These are phyloP conservation scores for Dromiciops gliroides DNA, from an alignment of 2,113 vertebrate species.

Conservation along the genomic window DNA sequence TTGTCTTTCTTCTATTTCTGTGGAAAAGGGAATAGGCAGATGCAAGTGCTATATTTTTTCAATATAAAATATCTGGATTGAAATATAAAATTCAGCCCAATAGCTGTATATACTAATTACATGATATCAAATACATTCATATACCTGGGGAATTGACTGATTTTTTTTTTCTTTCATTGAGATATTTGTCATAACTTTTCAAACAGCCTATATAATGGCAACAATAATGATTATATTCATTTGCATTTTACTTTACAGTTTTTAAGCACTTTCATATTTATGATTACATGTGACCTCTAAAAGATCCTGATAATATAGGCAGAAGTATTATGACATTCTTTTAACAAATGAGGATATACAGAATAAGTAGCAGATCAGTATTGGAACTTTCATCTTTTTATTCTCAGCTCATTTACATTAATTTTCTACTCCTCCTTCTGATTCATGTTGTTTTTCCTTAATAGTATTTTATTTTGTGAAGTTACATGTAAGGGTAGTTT, in stretches of 20 bases:
- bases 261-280: too few species aligned
- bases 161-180: not conserved
- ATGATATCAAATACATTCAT: not conserved
- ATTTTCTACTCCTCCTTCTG: too few species aligned
- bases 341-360: not conserved
- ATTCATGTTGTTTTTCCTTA: too few species aligned
- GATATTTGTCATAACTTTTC: slow-evolving; percentile 8
- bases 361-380: not conserved
- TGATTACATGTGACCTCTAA: too few species aligned
- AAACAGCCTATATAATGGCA: not conserved
- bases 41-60: not conserved
- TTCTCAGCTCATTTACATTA: not conserved
- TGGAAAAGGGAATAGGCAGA: not conserved
- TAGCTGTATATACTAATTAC: not conserved
- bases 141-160: not conserved
- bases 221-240: not conserved
- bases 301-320: not conserved
- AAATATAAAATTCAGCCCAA: not conserved
- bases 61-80: not conserved
- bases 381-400: not conserved
- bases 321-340: not conserved
- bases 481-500: too few species aligned
- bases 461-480: too few species aligned
- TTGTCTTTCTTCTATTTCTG: not conserved
- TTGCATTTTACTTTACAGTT: not conserved